Conservation (phyloP, 2,797 vertebrate species). For the Gastrophryne carolinensis region DNA sequence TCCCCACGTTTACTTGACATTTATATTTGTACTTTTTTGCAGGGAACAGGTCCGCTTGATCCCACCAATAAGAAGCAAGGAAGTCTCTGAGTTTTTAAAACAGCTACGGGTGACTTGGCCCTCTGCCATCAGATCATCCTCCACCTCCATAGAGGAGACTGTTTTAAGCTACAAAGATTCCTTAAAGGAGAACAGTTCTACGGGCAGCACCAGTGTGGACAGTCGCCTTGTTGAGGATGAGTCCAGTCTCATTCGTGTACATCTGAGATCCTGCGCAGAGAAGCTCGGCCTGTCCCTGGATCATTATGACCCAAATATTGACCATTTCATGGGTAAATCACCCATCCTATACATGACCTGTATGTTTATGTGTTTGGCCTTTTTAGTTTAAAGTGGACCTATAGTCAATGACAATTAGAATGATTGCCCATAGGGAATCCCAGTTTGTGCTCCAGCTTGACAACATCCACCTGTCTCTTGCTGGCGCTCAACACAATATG, state of each 20-base stretch:
- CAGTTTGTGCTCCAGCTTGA: no score
- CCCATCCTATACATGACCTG: no score
- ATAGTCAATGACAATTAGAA: no score
- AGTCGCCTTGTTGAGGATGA: accelerated
- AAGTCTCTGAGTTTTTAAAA: constrained; percentile 69
- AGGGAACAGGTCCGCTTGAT: constrained; percentile 77
- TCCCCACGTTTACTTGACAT: no score
- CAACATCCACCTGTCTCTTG: no score
- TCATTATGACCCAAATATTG: constrained; percentile 87
- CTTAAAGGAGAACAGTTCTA: constrained; percentile 63
- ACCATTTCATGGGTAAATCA: constrained; percentile 79
- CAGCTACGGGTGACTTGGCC: constrained; percentile 82
- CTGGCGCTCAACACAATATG: no score
- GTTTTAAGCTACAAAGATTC: constrained; percentile 68
- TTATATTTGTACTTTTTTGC: neutral
- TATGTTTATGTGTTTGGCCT: no score
- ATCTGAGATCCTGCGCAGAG: constrained; percentile 76
- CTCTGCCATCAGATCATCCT: constrained; percentile 47
- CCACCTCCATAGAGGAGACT: constrained; percentile 56
- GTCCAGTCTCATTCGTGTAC: constrained; percentile 64
- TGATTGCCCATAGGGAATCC: no score
- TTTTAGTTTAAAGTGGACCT: no score
- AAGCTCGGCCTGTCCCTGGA: constrained; percentile 67
- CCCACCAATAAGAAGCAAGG: constrained; percentile 71
- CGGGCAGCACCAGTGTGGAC: accelerated